Evolutionary conservation across 2,797 vertebrate genomes (phyloP).

Genomic region (Serranus cabrilla): DNA sequence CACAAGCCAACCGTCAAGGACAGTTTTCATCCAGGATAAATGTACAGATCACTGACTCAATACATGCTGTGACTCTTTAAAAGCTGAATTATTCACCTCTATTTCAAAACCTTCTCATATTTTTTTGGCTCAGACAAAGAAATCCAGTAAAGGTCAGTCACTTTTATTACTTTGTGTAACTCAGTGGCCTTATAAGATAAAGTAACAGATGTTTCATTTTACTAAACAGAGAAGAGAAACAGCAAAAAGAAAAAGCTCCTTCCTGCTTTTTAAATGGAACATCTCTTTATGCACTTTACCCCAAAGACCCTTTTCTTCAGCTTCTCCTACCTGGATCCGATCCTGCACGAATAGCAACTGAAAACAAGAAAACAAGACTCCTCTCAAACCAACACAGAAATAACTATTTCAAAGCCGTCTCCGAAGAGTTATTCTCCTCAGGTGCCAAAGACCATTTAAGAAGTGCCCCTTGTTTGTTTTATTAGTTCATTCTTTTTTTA

Average conservation of each 20-base stretch:
- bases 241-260: background rate
- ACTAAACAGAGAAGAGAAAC: background rate
- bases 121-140: slow-evolving; percentile 1
- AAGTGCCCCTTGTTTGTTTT: slow-evolving; percentile 32
- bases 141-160: background rate
- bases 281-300: slow-evolving; percentile 28
- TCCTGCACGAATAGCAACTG: background rate
- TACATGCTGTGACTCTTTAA: background rate
- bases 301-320: background rate
- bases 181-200: slow-evolving; percentile 40
- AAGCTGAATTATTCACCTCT: background rate
- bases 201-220: background rate
- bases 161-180: slow-evolving; percentile 8
- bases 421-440: slow-evolving; percentile 15
- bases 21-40: background rate
- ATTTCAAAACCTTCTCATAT: background rate
- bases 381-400: slow-evolving; percentile 3
- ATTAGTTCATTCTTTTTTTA: background rate
- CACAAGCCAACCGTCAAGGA: background rate
- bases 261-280: background rate
- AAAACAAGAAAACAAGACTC: background rate
- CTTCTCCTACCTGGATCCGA: background rate
- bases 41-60: background rate
- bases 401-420: slow-evolving; percentile 1
- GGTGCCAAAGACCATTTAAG: slow-evolving; percentile 32